A percentile compares a stretch with the other conserved stretches of the same genome.
These are phyloP conservation scores for Volucella inflata DNA, from an alignment of 2,888 invertebrate genomes.

Conservation along the genomic window DNA sequence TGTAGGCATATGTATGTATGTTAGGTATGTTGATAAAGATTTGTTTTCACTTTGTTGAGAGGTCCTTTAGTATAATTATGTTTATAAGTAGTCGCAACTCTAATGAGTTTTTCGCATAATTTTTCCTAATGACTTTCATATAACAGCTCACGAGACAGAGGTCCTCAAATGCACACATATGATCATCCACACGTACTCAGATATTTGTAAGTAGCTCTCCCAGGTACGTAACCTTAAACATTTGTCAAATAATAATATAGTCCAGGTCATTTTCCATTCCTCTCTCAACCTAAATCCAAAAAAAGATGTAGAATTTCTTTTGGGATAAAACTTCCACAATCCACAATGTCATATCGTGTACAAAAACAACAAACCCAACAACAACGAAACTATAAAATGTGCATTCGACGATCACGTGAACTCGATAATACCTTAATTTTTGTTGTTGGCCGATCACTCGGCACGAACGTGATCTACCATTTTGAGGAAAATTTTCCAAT, in stretches of 20 bases:
- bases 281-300: conserved; percentile 7
- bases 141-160: neutral
- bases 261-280: conserved; percentile 30
- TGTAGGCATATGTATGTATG: too few relatives aligned
- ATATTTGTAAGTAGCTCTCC: neutral
- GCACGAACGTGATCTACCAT: conserved; percentile 52
- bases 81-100: too few relatives aligned
- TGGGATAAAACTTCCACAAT: conserved; percentile 13
- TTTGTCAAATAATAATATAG: conserved; percentile 64
- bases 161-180: neutral
- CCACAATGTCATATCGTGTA: conserved; percentile 21
- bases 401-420: conserved; percentile 70
- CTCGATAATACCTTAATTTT: conserved; percentile 17
- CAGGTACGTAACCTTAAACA: conserved; percentile 5
- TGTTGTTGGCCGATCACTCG: conserved; percentile 58
- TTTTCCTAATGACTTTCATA: too few relatives aligned
- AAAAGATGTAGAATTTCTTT: conserved; percentile 39
- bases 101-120: too few relatives aligned
- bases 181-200: conserved; percentile 24
- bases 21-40: too few relatives aligned
- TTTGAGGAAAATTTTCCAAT: conserved; percentile 63
- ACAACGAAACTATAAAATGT: conserved; percentile 45
- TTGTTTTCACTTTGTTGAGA: too few relatives aligned
- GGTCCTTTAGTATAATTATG: too few relatives aligned
- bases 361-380: conserved; percentile 32